Base-by-base conservation (phyloP, 2,797 vertebrate species). In the Molossus alvarezi region DNA sequence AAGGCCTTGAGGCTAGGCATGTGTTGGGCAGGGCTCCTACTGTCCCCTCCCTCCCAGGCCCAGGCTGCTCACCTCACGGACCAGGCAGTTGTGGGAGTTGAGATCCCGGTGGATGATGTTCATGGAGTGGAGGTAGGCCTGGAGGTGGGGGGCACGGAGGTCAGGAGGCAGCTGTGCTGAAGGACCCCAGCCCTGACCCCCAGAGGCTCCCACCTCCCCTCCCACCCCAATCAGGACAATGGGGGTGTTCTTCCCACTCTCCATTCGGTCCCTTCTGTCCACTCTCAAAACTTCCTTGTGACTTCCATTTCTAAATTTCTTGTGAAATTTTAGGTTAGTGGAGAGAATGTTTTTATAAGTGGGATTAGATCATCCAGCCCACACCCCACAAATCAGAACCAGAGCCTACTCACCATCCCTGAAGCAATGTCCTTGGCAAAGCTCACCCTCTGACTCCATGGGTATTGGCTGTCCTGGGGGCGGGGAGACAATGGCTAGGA, bases 121-220 rank as follows among this genome's bases (percentile, higher is more conserved):
- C 99, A 99, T 99, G 97, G 99, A 99, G 98, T 99, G 99, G 97
- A 99, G 99, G 98, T 99, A 99, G 25, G 99, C 98, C 99, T 99
- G 96, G 41, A 80, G 85, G 71, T 65, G 1, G 27, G 37, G 60
- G 55, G 64, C 14, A 27, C 2, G 0, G 23, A 9, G 6, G 25
- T 96, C 29, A 67, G 96, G 48, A 29, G 64, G 23, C 12, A 5
- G 67, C 8, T 3, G 0, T 0, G 3, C 55, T 0, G 9, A 55
- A 33, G 69, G 51, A 12, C 33, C 67, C 60, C 14, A 8, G 83
- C 37, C 71, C 11, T 23, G 57, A 14, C 8, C 65, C 48, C 20
- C n/a, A 3, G 45, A 23, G 6, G 15, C 41, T 20, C 27, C 64
- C 62, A 71, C 9, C 37, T 27, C 60, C n/a, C 55, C 4, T 37